Conservation (phyloP, 2,113 vertebrate species). For the Sarotherodon lohbergeri region DNA sequence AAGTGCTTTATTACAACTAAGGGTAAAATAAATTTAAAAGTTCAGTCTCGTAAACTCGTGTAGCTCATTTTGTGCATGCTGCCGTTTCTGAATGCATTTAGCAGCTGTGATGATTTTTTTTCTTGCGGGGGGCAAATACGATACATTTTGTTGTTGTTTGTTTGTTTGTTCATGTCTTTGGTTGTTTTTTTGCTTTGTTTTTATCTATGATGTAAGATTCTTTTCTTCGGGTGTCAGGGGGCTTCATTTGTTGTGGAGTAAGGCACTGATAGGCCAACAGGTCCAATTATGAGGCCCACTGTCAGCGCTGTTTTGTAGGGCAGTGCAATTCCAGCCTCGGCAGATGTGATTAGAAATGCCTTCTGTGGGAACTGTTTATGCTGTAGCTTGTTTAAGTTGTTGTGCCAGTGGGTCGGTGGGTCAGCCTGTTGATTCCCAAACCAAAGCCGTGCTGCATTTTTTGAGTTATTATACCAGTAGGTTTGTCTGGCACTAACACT, state of each 20-base stretch:
- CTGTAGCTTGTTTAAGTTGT: background rate
- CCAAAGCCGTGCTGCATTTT: background rate
- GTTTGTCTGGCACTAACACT: background rate
- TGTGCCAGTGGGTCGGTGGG: background rate
- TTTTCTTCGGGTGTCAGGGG: background rate
- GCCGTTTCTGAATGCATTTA: background rate
- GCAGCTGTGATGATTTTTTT: background rate
- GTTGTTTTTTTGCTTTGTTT: rapidly evolving
- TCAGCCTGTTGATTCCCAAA: background rate
- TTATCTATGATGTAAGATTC: background rate
- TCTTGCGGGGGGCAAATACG: background rate
- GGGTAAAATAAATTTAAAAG: background rate
- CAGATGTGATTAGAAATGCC: background rate
- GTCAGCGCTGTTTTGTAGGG: background rate
- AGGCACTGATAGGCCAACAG: background rate
- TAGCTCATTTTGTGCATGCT: background rate
- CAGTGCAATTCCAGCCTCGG: background rate
- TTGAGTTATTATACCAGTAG: background rate
- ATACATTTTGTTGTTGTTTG: background rate
- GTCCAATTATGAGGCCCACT: slow-evolving; percentile 20
- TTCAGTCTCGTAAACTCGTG: background rate
- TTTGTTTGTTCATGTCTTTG: background rate
- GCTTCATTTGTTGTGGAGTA: background rate
- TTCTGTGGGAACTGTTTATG: background rate
- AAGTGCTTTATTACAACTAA: background rate